A percentile compares a stretch with the other conserved stretches of the same genome.
These are phyloP conservation scores for Clitarchus hookeri DNA, from an alignment of 2,888 invertebrate species.

Conservation along the genomic window DNA sequence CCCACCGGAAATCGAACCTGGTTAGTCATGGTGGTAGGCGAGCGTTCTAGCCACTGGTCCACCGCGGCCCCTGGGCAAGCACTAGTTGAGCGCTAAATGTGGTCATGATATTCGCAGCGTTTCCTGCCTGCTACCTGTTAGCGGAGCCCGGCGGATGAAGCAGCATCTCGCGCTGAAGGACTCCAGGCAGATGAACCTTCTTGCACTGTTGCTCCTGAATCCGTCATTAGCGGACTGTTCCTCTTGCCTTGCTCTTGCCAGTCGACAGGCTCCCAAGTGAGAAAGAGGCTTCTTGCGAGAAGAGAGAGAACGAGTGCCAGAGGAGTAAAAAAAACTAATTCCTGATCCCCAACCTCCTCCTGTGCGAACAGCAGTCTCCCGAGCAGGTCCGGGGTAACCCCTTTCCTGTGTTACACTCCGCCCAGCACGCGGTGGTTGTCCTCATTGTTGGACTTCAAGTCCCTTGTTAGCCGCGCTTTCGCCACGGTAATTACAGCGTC, in stretches of 20 bases:
- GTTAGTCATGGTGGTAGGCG: too few species aligned
- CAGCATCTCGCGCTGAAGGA: too few species aligned
- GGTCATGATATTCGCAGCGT: too few species aligned
- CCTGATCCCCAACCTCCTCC: background rate
- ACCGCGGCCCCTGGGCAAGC: too few species aligned
- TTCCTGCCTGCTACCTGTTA: too few species aligned
- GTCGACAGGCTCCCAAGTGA: background rate
- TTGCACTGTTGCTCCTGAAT: background rate
- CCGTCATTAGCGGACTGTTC: background rate
- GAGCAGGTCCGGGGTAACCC: too few species aligned
- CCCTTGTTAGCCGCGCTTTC: background rate
- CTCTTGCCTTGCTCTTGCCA: background rate
- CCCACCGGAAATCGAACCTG: too few species aligned
- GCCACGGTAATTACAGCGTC: background rate
- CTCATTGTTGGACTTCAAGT: background rate
- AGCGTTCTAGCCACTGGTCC: too few species aligned
- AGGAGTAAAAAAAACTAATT: too few species aligned
- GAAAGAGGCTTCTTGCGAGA: background rate
- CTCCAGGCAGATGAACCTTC: background rate
- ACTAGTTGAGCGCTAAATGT: too few species aligned
- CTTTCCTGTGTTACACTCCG: background rate
- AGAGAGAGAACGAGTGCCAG: background rate
- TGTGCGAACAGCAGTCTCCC: background rate
- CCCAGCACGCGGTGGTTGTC: background rate
- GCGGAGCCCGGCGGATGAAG: too few species aligned